These are phyloP conservation scores for Scopus umbretta DNA, from an alignment of 2,113 vertebrate genomes.

Conservation along the genomic window DNA sequence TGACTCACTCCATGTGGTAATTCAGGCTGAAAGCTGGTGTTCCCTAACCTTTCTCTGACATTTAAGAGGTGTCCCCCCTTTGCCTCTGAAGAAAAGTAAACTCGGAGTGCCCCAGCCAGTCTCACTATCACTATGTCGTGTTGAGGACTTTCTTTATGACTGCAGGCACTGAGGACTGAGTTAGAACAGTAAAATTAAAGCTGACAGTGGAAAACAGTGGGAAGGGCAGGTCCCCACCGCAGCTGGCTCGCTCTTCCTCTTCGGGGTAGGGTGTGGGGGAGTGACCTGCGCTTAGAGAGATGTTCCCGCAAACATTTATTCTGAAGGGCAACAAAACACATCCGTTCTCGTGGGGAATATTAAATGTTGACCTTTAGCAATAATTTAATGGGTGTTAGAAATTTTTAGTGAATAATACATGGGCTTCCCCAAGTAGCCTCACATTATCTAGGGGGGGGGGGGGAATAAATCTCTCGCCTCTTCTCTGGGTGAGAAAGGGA, in stretches of 20 bases:
- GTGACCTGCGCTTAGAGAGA: neutral
- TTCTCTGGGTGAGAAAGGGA: neutral
- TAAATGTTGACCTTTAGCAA: constrained; percentile 19
- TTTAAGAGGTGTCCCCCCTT: neutral
- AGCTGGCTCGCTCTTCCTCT: neutral
- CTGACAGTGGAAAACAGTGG: neutral
- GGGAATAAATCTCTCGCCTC: neutral
- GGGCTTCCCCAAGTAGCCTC: neutral
- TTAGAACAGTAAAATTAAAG: neutral
- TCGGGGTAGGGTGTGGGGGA: neutral
- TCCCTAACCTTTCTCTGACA: neutral
- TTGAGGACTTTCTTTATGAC: neutral
- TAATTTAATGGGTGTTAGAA: neutral
- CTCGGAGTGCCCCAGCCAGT: neutral
- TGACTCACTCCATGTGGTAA: neutral
- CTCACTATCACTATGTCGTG: accelerated
- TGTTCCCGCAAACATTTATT: neutral
- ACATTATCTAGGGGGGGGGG: neutral
- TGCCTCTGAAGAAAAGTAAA: neutral
- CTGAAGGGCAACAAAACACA: neutral
- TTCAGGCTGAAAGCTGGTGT: neutral
- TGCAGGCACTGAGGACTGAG: accelerated
- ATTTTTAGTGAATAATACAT: constrained; percentile 25
- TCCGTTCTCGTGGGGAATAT: neutral
- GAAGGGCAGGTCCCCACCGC: neutral